phyloP scores from a whole-genome alignment of 35 echinoderm and acorn worm genomes.

The Strongylocentrotus purpuratus region DNA sequence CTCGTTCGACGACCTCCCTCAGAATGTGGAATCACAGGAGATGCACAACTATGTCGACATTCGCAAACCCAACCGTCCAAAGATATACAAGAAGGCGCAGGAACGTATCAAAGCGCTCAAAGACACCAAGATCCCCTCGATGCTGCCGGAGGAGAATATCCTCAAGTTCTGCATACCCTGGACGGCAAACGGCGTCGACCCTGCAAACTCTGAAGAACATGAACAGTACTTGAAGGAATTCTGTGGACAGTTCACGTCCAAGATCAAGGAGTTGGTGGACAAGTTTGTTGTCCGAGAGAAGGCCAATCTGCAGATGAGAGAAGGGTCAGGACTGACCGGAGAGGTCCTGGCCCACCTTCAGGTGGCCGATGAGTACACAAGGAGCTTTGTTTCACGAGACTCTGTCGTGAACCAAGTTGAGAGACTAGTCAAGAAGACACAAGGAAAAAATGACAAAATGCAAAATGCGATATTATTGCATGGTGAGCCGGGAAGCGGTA shows the following conservation, averaged over 20 bases:
- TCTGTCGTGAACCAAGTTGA: slow-evolving; percentile 85
- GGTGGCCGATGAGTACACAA: slow-evolving; percentile 64
- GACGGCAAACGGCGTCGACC: slow-evolving; percentile 79
- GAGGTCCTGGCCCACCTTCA: slow-evolving; percentile 79
- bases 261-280: slow-evolving; percentile 84
- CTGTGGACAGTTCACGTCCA: slow-evolving; percentile 73
- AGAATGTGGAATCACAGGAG: slow-evolving; percentile 90
- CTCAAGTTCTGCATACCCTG: slow-evolving; percentile 83
- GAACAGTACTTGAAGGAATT: slow-evolving; percentile 94
- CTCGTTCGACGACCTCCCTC: slow-evolving; percentile 88
- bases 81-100: slow-evolving; percentile 97
- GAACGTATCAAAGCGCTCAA: slow-evolving; percentile 95
- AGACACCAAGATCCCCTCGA: slow-evolving; percentile 77
- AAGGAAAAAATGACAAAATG: slow-evolving; percentile 58
- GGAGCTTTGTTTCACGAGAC: slow-evolving; percentile 81
- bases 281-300: slow-evolving; percentile 74
- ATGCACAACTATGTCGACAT: slow-evolving; percentile 98
- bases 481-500: slow-evolving; percentile 87
- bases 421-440: slow-evolving; percentile 62
- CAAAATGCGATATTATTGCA: slow-evolving; percentile 82
- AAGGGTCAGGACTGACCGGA: slow-evolving; percentile 61
- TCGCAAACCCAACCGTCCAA: slow-evolving; percentile 92
- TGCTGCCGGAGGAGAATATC: slow-evolving; percentile 79
- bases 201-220: slow-evolving; percentile 78
- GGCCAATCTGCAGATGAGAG: slow-evolving; percentile 69